A percentile compares a stretch with the other conserved stretches of the same genome.
Evolutionary conservation across 2,113 vertebrate species (phyloP).

Genomic region (Etheostoma cragini): DNA sequence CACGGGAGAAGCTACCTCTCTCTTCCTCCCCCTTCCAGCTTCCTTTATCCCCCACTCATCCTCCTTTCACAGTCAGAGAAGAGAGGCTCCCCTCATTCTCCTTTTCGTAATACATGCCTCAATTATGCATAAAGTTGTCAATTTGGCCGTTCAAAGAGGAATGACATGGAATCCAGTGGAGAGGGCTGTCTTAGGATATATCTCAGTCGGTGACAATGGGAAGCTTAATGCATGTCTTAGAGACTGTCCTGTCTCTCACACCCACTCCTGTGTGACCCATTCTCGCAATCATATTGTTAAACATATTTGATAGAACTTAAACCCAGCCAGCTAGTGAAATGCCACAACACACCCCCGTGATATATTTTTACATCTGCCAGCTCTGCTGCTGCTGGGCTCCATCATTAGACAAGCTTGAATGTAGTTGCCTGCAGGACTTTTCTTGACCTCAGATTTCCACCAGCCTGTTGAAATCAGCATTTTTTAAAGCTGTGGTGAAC

Average conservation of each 20-base stretch:
- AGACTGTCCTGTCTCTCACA: slow-evolving; percentile 74
- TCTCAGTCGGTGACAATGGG: slow-evolving; percentile 61
- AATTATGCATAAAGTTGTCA: slow-evolving; percentile 81
- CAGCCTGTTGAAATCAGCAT: slow-evolving; percentile 46
- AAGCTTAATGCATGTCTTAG: slow-evolving; percentile 70
- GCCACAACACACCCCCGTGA: slow-evolving; percentile 46
- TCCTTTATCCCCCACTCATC: slow-evolving; percentile 49
- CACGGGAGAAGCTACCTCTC: slow-evolving; percentile 11
- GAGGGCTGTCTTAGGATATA: slow-evolving; percentile 75
- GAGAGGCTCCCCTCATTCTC: slow-evolving; percentile 59
- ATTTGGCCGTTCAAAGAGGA: slow-evolving; percentile 75
- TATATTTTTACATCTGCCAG: slow-evolving; percentile 64
- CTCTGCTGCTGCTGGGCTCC: slow-evolving; percentile 47
- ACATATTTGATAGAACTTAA: slow-evolving; percentile 52
- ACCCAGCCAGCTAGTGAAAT: slow-evolving; percentile 48
- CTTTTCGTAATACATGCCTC: slow-evolving; percentile 74
- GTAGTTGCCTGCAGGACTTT: slow-evolving; percentile 59
- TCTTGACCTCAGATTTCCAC: slow-evolving; percentile 55
- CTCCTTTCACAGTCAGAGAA: slow-evolving; percentile 43
- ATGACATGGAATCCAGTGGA: slow-evolving; percentile 75
- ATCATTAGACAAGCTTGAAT: slow-evolving; percentile 46
- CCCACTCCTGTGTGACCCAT: slow-evolving; percentile 61
- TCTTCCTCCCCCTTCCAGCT: slow-evolving; percentile 25
- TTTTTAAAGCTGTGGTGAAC: slow-evolving; percentile 36
- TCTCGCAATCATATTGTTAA: slow-evolving; percentile 53